Conservation (phyloP, 2,888 invertebrate species). For the Apomyelois bistriatella region DNA sequence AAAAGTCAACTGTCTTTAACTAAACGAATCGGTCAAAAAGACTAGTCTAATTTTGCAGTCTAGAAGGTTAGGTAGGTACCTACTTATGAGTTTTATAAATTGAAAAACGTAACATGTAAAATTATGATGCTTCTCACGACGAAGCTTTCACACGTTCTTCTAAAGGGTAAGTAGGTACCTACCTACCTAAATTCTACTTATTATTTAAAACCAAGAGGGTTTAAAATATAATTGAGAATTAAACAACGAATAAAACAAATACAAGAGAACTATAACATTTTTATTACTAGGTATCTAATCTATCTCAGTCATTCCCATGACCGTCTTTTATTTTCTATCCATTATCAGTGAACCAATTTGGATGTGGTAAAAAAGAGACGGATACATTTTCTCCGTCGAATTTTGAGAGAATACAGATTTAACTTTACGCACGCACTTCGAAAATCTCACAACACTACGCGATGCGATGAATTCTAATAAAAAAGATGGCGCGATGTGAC, state of each 20-base stretch:
- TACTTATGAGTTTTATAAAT: no score
- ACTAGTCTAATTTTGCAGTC: no score
- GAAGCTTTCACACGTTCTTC: no score
- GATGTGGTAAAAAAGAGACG: constrained; percentile 50
- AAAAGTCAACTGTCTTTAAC: no score
- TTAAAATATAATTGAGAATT: no score
- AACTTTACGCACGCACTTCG: constrained; percentile 40
- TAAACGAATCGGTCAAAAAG: no score
- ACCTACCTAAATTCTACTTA: no score
- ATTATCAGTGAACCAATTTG: constrained; percentile 13
- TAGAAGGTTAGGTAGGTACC: no score
- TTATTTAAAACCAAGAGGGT: no score
- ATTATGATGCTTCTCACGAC: no score
- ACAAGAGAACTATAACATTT: neutral
- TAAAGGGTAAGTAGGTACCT: no score
- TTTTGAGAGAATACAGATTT: constrained; percentile 52
- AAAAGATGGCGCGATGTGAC: constrained; percentile 71
- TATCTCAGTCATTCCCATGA: constrained; percentile 36
- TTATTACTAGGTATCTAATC: constrained; percentile 18
- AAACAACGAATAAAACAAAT: neutral
- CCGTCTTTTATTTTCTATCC: constrained; percentile 6
- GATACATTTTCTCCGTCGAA: constrained; percentile 62
- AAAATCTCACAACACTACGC: constrained; percentile 53
- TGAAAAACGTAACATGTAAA: no score
- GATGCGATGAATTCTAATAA: constrained; percentile 68